phyloP scores from a whole-genome alignment of 1,140 invertebrate species.

The Drosophila lacertosa region DNA sequence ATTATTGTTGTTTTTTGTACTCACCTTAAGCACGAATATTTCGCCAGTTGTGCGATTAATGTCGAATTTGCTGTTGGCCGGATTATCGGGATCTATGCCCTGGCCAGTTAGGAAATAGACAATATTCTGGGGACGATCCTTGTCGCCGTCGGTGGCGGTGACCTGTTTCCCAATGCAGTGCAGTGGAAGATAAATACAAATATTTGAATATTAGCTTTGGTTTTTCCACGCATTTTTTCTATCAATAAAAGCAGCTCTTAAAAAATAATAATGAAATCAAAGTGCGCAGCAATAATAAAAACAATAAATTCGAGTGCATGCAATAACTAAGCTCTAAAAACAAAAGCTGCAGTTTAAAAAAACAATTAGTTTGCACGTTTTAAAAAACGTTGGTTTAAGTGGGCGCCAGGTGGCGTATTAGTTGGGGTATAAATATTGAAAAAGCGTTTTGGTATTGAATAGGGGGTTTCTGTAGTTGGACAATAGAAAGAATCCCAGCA shows the following conservation, averaged over 20 bases:
- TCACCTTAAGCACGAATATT: conserved; percentile 96
- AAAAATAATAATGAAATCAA: neutral
- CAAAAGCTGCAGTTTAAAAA: neutral
- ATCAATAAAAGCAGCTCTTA: conserved; percentile 1
- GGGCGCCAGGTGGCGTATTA: conserved; percentile 10
- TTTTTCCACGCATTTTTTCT: neutral
- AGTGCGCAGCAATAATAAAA: neutral
- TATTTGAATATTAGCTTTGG: conserved; percentile 15
- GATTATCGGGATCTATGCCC: conserved; percentile 97
- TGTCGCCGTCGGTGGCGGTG: conserved; percentile 97
- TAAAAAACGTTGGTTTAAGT: neutral
- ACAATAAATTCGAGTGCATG: conserved; percentile 4
- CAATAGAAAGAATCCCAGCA: neutral
- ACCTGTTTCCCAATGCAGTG: conserved; percentile 87
- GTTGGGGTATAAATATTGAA: neutral
- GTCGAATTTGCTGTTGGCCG: conserved; percentile 97
- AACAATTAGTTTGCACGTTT: neutral
- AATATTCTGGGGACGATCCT: conserved; percentile 96
- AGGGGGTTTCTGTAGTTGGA: neutral
- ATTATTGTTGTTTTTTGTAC: conserved; percentile 43
- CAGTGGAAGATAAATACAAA: conserved; percentile 11
- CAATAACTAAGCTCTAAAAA: conserved; percentile 2
- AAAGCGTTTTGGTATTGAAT: neutral
- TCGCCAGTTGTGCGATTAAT: conserved; percentile 97
- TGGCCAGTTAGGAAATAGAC: conserved; percentile 98